Conservation (phyloP, 2,113 vertebrate species). For the Sclerurus mexicanus region DNA sequence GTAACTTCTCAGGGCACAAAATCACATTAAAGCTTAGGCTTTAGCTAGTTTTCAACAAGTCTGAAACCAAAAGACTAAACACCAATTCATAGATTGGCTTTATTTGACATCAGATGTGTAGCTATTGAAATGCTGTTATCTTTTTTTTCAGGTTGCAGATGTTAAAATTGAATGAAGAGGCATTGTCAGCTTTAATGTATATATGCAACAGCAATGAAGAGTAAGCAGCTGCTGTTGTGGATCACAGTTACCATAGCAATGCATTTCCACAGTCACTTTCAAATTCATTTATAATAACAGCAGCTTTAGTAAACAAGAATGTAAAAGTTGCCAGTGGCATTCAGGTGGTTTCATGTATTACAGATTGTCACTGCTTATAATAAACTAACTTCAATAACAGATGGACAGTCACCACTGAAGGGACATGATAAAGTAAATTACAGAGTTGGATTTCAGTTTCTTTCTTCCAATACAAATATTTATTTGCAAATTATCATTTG, state of each 20-base stretch:
- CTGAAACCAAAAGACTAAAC: not conserved
- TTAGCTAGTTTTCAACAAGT: not conserved
- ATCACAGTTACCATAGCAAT: constrained; percentile 66
- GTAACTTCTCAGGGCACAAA: not conserved
- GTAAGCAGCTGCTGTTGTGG: constrained; percentile 38
- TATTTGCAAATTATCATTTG: not conserved
- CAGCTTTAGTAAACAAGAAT: not conserved
- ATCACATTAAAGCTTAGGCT: not conserved
- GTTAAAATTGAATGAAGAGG: not conserved
- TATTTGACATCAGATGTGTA: not conserved
- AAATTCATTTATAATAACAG: constrained; percentile 35
- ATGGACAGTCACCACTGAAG: not conserved
- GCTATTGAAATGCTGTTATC: not conserved
- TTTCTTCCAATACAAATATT: not conserved
- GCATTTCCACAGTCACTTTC: constrained; percentile 18
- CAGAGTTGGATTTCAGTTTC: not conserved
- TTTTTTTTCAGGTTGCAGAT: not conserved
- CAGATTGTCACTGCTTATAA: not conserved
- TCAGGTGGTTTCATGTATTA: not conserved
- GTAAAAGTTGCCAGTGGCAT: not conserved
- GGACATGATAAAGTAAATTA: not conserved
- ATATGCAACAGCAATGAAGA: not conserved
- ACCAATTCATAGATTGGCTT: not conserved
- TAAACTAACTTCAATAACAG: not conserved
- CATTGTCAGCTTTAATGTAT: constrained; percentile 3